Evolutionary conservation across 1,140 invertebrate genomes (phyloP), one percentile per base, ranked within the genome.

Genomic region (Glomeris maerens): DNA sequence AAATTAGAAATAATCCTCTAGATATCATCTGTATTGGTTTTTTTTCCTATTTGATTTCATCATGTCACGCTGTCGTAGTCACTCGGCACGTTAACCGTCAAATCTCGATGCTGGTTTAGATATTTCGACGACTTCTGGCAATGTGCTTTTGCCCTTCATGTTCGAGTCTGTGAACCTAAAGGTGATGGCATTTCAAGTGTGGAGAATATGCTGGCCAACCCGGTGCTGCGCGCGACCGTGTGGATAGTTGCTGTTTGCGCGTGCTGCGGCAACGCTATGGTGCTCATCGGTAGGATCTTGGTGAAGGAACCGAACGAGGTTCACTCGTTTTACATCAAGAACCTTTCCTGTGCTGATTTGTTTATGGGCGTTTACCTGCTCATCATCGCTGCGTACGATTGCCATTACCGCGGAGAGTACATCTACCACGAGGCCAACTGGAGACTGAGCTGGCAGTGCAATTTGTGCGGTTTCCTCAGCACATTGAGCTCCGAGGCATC

Each of bases 101-200:
- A n/a, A n/a, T n/a, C n/a, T n/a, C n/a, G n/a, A n/a, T n/a, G n/a
- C n/a, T n/a, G n/a, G n/a, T 63, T 21, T 60, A 79, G 77, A 29
- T 77, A 78, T 59, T 79, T 79, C 60, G 72, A 74, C 46, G 66
- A 73, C 54, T 80, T 79, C 61, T 68, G 72, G 55, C 67, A 74
- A 61, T 80, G 78, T 56, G 66, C 66, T 2, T 74, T 73, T 45
- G 76, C 74, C 13, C 61, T 66, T 3, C 69, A 73, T 55, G 76
- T 78, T 4, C 57, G 72, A 20, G 66, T 71, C 26, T 80, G 78
- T 58, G 59, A 69, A 49, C 78, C 78, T 1, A 70, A 71, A 59
- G 73, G 74, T 14, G 77, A 80, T 61, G 78, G 78, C 27, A 76
- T 76, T 49, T 75, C 73, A 45, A 73, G 69, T 52, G 65, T 70